These are phyloP conservation scores for Epinephelus awoara DNA, from an alignment of 2,797 vertebrate species.

Conservation along the genomic window DNA sequence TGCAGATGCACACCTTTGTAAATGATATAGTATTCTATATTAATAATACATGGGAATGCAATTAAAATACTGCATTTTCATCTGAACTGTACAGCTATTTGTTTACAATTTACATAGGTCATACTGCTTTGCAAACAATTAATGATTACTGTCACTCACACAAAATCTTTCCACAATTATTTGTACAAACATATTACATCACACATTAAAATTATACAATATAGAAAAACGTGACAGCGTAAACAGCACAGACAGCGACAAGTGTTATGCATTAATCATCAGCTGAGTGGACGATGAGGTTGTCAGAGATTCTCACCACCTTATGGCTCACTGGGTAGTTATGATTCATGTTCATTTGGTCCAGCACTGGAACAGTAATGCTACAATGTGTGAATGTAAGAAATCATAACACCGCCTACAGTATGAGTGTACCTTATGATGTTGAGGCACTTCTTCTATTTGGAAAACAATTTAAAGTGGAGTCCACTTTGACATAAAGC, in stretches of 20 bases:
- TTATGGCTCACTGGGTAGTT: conserved; percentile 29
- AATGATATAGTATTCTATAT: conserved; percentile 76
- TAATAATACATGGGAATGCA: conserved; percentile 81
- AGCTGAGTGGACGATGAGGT: conserved; percentile 7
- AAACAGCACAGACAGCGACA: conserved; percentile 42
- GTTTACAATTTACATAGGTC: conserved; percentile 72
- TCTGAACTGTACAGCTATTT: conserved; percentile 82
- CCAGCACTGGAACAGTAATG: conserved; percentile 45
- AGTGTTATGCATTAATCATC: conserved; percentile 28
- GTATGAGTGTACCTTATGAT: conserved; percentile 59
- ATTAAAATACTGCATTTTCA: conserved; percentile 86
- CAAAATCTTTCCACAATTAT: conserved; percentile 43
- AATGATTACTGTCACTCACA: conserved; percentile 44
- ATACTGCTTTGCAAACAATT: conserved; percentile 46
- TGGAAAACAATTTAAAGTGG: conserved; percentile 17
- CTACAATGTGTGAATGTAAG: conserved; percentile 40
- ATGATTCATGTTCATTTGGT: conserved; percentile 58
- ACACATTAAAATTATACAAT: conserved; percentile 58
- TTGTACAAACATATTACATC: conserved; percentile 52
- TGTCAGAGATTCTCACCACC: conserved; percentile 1
- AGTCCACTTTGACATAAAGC: conserved; percentile 27
- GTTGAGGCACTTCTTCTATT: conserved; percentile 75
- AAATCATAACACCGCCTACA: conserved; percentile 46
- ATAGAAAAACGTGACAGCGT: conserved; percentile 37
- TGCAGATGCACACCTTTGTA: conserved; percentile 73